Evolutionary conservation across 2,797 vertebrate species (phyloP), one percentile per base, ranked within the genome.

Genomic region (Nannoperca obscura): DNA sequence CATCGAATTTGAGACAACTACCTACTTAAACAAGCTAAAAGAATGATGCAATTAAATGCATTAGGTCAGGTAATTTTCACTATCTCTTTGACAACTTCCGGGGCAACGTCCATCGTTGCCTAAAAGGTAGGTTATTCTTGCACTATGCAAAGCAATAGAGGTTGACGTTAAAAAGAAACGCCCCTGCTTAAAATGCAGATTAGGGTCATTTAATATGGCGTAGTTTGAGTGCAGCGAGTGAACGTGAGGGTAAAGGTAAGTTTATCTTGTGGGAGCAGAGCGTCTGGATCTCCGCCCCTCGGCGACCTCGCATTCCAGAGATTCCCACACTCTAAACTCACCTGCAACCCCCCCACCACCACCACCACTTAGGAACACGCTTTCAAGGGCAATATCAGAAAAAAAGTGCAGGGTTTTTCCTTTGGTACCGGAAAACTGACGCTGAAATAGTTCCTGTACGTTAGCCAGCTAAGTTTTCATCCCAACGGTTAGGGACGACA

Each of bases 311-410:
- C 95, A 97, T 97, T 96, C 96, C 94, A 88, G 40, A 89, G 90
- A 97, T 96, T 96, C 96, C 95, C 93, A 83, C 89, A 93, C 93
- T 91, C 89, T 27, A 55, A 91, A 65, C 92, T 96, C 96, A 97
- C 96, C 97, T 97, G 96, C 90, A 86, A 87, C 62, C 81, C 74
- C 71, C 72, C 79, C 32, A 27, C 24, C 24, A 27, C 24, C 24
- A 27, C 83, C 65, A 68, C 81, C 80, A 58, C 71, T 80, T 17
- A 49, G 24, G 70, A 22, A 55, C 78, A 71, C 59, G 78, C 59
- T 80, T 82, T 78, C 73, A 82, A 88, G 72, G 85, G 38, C 86
- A 50, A 27, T 2, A 5, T 7, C 12, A 13, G 7, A 36, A 27
- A 27, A 38, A 68, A 61, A 54, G 62, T 60, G 40, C 60, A 55